These are phyloP conservation scores for Lasioglossum malachurum DNA, from an alignment of 2,888 invertebrate species.

Conservation along the genomic window DNA sequence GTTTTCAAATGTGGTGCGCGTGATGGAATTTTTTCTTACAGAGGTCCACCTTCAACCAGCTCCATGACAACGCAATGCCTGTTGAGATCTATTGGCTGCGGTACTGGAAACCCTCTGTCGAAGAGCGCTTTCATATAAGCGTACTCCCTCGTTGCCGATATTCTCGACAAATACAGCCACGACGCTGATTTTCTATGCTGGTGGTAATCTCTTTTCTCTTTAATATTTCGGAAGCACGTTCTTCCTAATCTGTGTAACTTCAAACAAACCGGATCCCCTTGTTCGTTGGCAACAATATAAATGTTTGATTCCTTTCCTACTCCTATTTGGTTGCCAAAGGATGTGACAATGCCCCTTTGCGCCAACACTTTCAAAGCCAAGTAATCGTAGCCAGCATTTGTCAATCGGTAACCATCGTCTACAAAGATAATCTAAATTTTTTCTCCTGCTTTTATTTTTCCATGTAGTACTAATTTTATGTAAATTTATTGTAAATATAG, in stretches of 20 bases:
- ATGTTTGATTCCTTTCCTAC: constrained; percentile 99
- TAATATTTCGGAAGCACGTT: constrained; percentile 97
- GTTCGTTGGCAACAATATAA: constrained; percentile 94
- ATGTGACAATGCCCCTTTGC: constrained; percentile 91
- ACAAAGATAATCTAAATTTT: constrained; percentile 14
- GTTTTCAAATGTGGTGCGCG: background rate
- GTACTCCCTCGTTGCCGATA: constrained; percentile 99
- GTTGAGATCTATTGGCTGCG: constrained; percentile 97
- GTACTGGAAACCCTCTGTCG: constrained; percentile 96
- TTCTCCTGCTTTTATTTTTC: background rate
- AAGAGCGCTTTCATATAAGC: constrained; percentile 98
- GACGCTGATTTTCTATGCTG: constrained; percentile 94
- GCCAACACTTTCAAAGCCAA: constrained; percentile 95
- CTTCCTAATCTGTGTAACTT: constrained; percentile 97
- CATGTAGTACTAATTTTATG: background rate
- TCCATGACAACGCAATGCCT: constrained; percentile 99
- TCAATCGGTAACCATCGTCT: constrained; percentile 98
- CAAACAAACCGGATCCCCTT: constrained; percentile 92
- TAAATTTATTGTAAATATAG: background rate
- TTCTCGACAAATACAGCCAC: constrained; percentile 98
- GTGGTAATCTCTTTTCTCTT: constrained; percentile 98
- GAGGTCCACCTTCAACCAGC: constrained; percentile 92
- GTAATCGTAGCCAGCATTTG: constrained; percentile 98
- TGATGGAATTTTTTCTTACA: constrained; percentile 87
- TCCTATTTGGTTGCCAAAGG: constrained; percentile 99